Conservation (phyloP, 2,888 invertebrate species). For the Harpagoxenus sublaevis region DNA sequence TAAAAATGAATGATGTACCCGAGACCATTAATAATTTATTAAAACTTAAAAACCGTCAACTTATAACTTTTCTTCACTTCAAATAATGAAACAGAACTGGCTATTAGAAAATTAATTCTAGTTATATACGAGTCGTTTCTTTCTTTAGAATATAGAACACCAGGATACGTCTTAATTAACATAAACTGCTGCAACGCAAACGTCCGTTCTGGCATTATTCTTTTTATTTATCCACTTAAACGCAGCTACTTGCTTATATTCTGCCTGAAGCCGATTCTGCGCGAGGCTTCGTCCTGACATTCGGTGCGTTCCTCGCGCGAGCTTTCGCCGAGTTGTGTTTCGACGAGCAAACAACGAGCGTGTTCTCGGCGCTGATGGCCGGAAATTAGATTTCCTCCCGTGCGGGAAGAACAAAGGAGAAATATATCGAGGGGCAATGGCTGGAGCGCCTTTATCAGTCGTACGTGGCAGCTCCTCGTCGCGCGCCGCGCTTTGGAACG, state of each 20-base stretch:
- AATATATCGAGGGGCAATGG: constrained; percentile 55
- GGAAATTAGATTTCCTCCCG: constrained; percentile 65
- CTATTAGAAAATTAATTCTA: not conserved
- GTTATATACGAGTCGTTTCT: not conserved
- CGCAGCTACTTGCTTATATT: constrained; percentile 9
- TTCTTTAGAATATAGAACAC: not conserved
- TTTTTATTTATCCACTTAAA: constrained; percentile 15
- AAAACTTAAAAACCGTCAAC: not conserved
- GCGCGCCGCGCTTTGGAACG: constrained; percentile 79
- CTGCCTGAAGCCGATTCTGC: constrained; percentile 32
- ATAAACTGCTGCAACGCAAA: not conserved
- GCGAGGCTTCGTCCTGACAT: constrained; percentile 20
- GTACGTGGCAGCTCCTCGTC: constrained; percentile 72
- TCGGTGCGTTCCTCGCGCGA: constrained; percentile 6
- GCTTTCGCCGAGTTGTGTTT: constrained; percentile 36
- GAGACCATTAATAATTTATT: not conserved
- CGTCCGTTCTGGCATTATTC: not conserved
- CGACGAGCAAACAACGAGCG: constrained; percentile 48
- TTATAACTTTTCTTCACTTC: not conserved
- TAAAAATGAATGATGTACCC: not conserved
- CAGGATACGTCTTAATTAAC: not conserved
- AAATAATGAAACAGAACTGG: not conserved
- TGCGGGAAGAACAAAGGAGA: constrained; percentile 48
- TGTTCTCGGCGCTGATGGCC: constrained; percentile 55
- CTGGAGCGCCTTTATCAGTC: constrained; percentile 73